Evolutionary conservation across 1,140 invertebrate species (phyloP).

Genomic region (Drosophila ficusphila): DNA sequence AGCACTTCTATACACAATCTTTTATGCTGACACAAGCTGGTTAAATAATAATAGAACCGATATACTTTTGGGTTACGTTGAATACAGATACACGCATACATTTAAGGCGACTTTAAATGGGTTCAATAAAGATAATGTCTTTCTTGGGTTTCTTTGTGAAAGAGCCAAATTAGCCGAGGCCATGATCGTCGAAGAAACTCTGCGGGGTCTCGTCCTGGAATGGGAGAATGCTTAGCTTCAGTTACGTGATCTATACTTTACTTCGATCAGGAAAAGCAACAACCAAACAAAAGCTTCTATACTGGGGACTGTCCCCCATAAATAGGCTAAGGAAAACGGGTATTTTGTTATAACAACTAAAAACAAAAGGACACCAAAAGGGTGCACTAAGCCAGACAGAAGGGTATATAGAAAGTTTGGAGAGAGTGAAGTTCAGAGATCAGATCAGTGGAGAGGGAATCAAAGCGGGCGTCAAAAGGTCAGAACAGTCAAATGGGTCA

Average conservation of each 20-base stretch:
- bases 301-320: slow-evolving; percentile 13
- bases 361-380: slow-evolving; percentile 20
- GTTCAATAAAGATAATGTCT: slow-evolving; percentile 24
- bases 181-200: slow-evolving; percentile 99
- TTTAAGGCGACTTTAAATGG: slow-evolving; percentile 73
- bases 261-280: slow-evolving; percentile 6
- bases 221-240: slow-evolving; percentile 84
- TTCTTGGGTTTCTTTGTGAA: not conserved
- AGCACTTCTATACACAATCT: slow-evolving; percentile 39
- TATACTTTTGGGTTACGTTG: slow-evolving; percentile 62
- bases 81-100: slow-evolving; percentile 64
- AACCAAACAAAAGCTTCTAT: slow-evolving; percentile 31
- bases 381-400: slow-evolving; percentile 22
- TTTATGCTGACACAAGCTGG: slow-evolving; percentile 28
- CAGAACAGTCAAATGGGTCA: slow-evolving; percentile 40
- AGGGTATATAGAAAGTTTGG: slow-evolving; percentile 19
- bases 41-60: slow-evolving; percentile 45
- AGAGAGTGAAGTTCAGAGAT: slow-evolving; percentile 16
- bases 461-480: slow-evolving; percentile 55
- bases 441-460: slow-evolving; percentile 29
- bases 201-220: slow-evolving; percentile 99
- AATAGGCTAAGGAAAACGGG: slow-evolving; percentile 32
- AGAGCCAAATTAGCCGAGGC: slow-evolving; percentile 90
- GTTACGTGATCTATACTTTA: slow-evolving; percentile 50
- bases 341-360: slow-evolving; percentile 10